phyloP scores from a whole-genome alignment of 2,888 invertebrate genomes.

The Helobdella robusta region DNA sequence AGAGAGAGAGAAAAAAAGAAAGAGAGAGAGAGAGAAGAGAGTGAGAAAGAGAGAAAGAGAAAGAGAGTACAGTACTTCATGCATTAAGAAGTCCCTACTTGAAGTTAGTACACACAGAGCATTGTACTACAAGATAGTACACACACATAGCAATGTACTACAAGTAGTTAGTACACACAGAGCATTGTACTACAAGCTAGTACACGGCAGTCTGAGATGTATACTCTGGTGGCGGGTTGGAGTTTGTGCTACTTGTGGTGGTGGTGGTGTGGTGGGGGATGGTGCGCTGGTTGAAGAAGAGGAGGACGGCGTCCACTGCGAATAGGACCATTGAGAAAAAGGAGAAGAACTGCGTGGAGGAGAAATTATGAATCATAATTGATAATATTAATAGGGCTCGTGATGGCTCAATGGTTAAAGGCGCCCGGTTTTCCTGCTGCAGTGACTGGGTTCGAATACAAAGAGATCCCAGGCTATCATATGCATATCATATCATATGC shows the following conservation, averaged over 20 bases:
- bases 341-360: slow-evolving; percentile 19
- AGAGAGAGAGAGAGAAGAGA: slow-evolving; percentile 3
- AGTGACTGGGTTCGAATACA: too few relatives aligned
- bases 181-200: too few relatives aligned
- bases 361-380: background rate
- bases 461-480: too few relatives aligned
- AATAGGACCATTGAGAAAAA: slow-evolving; percentile 6
- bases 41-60: slow-evolving; percentile 1
- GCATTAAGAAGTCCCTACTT: too few relatives aligned
- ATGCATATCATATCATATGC: too few relatives aligned
- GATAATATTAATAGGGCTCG: too few relatives aligned
- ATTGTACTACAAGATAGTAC: too few relatives aligned
- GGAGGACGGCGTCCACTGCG: slow-evolving; percentile 3
- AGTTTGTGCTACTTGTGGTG: background rate
- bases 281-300: background rate
- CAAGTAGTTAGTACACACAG: too few relatives aligned
- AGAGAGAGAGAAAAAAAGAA: slow-evolving; percentile 18
- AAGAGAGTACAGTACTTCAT: background rate
- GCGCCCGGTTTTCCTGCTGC: too few relatives aligned
- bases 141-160: too few relatives aligned
- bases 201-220: slow-evolving; percentile 12
- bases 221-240: slow-evolving; percentile 2
- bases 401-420: too few relatives aligned
- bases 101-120: too few relatives aligned
- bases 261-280: background rate